These are phyloP conservation scores for Lindbergichthys nudifrons DNA, from an alignment of 2,797 vertebrate genomes.

Conservation along the genomic window DNA sequence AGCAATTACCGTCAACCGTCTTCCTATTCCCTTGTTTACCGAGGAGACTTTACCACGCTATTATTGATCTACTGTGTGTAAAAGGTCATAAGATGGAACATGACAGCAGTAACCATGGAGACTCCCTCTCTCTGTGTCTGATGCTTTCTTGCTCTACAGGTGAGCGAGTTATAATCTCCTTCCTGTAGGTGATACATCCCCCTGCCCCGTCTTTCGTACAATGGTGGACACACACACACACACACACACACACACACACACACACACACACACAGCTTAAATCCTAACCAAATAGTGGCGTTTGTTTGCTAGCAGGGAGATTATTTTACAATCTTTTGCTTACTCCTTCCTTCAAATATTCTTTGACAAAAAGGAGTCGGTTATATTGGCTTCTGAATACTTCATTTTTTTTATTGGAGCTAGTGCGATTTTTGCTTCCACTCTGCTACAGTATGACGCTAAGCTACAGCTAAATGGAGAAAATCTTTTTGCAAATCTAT, in stretches of 20 bases:
- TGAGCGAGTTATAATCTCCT: slow-evolving; percentile 23
- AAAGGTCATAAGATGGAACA: slow-evolving; percentile 81
- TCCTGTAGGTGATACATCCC: not conserved
- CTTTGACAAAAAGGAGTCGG: not conserved
- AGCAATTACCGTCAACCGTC: slow-evolving; percentile 75
- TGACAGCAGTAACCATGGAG: slow-evolving; percentile 74
- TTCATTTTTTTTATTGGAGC: no score
- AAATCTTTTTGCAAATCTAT: no score
- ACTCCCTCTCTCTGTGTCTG: slow-evolving; percentile 35
- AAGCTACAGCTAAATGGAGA: no score
- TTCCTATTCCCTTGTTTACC: slow-evolving; percentile 74
- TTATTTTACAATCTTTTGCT: slow-evolving; percentile 23
- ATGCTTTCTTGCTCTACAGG: slow-evolving; percentile 24
- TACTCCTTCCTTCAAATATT: not conserved
- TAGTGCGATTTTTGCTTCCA: not conserved
- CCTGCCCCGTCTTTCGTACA: not conserved
- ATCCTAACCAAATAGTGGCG: not conserved
- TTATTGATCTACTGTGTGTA: slow-evolving; percentile 76
- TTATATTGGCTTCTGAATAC: not conserved
- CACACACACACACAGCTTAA: not conserved
- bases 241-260: no score
- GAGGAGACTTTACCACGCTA: slow-evolving; percentile 61
- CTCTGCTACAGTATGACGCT: not conserved
- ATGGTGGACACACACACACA: not conserved
- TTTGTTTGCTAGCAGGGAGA: slow-evolving; percentile 18